Conservation (phyloP, 2,888 invertebrate genomes). For the Nomada fabriciana region DNA sequence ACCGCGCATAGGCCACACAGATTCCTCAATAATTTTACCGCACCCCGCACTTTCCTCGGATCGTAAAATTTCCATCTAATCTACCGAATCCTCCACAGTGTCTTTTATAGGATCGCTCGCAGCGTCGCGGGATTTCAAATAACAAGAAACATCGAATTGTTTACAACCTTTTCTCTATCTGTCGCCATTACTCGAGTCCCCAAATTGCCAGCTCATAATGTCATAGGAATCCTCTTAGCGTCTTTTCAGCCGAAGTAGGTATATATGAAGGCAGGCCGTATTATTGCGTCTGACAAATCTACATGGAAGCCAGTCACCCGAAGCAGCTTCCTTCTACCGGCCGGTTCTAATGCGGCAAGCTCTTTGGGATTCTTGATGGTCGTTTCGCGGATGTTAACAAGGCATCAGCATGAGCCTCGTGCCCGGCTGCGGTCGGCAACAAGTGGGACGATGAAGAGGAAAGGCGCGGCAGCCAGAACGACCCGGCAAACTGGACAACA, state of each 20-base stretch:
- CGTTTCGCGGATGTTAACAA: slow-evolving; percentile 83
- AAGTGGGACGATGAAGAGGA: slow-evolving; percentile 70
- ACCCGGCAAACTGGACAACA: slow-evolving; percentile 53
- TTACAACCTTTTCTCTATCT: slow-evolving; percentile 47
- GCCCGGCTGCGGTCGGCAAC: slow-evolving; percentile 75
- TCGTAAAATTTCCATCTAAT: not conserved
- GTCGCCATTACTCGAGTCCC: slow-evolving; percentile 38
- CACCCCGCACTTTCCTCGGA: not conserved
- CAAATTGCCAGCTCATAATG: slow-evolving; percentile 35
- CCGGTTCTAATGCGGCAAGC: slow-evolving; percentile 81
- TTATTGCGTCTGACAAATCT: slow-evolving; percentile 49
- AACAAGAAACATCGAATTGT: slow-evolving; percentile 28
- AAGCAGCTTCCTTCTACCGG: slow-evolving; percentile 56
- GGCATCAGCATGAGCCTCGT: slow-evolving; percentile 82
- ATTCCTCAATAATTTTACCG: not conserved
- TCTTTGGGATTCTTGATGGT: slow-evolving; percentile 82
- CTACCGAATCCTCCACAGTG: not conserved
- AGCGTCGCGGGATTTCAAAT: slow-evolving; percentile 9
- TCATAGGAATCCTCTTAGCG: slow-evolving; percentile 43
- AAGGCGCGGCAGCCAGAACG: slow-evolving; percentile 59
- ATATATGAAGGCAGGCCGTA: slow-evolving; percentile 29
- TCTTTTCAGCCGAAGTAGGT: slow-evolving; percentile 5
- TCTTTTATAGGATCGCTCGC: slow-evolving; percentile 13
- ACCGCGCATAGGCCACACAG: no score
- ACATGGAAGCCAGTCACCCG: slow-evolving; percentile 48